phyloP scores from a whole-genome alignment of 2,113 vertebrate species.

The Carollia perspicillata region DNA sequence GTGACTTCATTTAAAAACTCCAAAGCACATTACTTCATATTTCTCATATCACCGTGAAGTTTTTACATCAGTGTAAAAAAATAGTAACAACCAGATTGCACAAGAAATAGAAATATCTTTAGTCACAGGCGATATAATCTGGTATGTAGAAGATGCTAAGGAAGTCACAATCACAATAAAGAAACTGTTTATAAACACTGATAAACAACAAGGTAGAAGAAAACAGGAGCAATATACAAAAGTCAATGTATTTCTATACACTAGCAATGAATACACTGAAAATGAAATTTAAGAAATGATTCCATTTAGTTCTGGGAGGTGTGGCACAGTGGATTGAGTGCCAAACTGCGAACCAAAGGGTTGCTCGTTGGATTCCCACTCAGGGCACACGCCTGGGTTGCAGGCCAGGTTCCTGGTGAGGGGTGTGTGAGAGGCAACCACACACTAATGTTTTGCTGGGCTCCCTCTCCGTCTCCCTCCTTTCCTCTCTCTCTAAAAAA shows the following conservation, averaged over 20 bases:
- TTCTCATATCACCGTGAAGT: neutral
- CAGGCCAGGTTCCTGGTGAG: too few relatives aligned
- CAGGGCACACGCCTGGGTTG: too few relatives aligned
- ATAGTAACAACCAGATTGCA: neutral
- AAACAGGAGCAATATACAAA: slow-evolving; percentile 7
- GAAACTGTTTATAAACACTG: neutral
- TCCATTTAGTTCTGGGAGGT: neutral
- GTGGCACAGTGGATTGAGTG: too few relatives aligned
- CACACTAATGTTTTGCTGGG: too few relatives aligned
- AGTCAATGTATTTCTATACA: neutral
- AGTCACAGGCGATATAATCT: neutral
- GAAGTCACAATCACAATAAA: neutral
- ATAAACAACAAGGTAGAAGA: neutral
- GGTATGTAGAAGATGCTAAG: neutral
- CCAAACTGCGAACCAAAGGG: too few relatives aligned
- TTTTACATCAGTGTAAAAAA: slow-evolving; percentile 14
- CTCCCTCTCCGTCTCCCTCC: too few relatives aligned
- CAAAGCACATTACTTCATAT: neutral
- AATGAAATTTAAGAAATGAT: neutral
- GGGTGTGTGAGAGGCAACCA: too few relatives aligned
- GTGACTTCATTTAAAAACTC: neutral
- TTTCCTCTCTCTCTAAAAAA: too few relatives aligned
- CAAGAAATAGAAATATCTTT: slow-evolving; percentile 25
- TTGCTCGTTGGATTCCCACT: too few relatives aligned
- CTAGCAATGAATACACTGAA: neutral